These are phyloP conservation scores for Aurelia sp. DNA, from an alignment of 30 jellyfish, hydroid and myxozoan genomes.

Conservation along the genomic window DNA sequence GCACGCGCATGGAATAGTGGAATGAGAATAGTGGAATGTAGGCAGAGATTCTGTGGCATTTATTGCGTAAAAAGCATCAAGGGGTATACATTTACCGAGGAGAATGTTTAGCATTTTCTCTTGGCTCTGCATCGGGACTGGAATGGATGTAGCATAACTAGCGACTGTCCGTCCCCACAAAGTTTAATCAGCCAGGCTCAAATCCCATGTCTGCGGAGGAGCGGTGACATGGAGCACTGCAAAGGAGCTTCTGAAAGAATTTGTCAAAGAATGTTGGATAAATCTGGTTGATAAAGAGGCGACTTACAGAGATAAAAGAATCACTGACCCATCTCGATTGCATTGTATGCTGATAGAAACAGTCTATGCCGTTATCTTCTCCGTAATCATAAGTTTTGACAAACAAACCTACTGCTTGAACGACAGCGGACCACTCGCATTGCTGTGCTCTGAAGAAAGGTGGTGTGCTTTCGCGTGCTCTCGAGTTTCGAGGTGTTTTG, in stretches of 20 bases:
- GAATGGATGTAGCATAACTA: not conserved
- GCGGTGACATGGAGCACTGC: not conserved
- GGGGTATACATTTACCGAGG: too few relatives aligned
- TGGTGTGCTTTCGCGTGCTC: slow-evolving; percentile 9
- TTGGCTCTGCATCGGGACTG: not conserved
- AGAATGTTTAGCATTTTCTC: too few relatives aligned
- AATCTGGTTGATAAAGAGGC: slow-evolving; percentile 22
- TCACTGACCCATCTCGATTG: slow-evolving; percentile 55
- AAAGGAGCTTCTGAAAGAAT: slow-evolving; percentile 4
- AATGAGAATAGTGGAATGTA: too few relatives aligned
- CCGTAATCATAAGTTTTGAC: slow-evolving; percentile 29
- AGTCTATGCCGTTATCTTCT: slow-evolving; percentile 60
- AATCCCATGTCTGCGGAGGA: not conserved
- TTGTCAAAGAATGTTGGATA: slow-evolving; percentile 27
- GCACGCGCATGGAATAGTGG: too few relatives aligned
- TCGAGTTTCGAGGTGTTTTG: too few relatives aligned
- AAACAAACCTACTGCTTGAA: too few relatives aligned
- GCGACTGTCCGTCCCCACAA: not conserved
- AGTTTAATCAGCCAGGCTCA: too few relatives aligned
- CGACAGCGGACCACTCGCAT: too few relatives aligned
- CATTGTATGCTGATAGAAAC: slow-evolving; percentile 39
- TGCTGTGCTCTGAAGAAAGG: not conserved
- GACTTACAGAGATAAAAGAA: slow-evolving; percentile 14
- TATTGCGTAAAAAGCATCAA: too few relatives aligned
- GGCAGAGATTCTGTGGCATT: too few relatives aligned